Evolutionary conservation across 2,113 vertebrate species (phyloP).

Genomic region (Sander lucioperca): DNA sequence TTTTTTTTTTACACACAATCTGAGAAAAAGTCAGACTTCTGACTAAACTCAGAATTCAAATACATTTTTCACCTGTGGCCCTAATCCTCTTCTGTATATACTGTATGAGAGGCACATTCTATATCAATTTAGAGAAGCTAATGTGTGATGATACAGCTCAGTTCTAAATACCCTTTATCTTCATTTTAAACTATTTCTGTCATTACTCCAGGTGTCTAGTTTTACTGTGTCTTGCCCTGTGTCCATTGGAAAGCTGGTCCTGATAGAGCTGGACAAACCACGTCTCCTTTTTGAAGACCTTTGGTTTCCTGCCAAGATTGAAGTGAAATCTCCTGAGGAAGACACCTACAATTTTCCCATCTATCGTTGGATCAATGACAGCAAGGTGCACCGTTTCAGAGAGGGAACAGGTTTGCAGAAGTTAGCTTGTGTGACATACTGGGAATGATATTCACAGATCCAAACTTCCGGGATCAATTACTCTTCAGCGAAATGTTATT

Average conservation of each 20-base stretch:
- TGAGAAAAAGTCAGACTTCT: too few relatives aligned
- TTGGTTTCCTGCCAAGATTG: conserved; percentile 71
- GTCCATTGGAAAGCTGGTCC: conserved; percentile 65
- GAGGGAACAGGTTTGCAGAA: conserved; percentile 67
- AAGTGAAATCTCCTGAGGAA: conserved; percentile 53
- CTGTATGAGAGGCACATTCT: not conserved
- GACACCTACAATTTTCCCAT: conserved; percentile 64
- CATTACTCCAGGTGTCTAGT: conserved; percentile 9
- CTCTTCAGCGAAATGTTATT: too few relatives aligned
- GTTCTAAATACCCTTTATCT: too few relatives aligned
- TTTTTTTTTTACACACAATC: too few relatives aligned
- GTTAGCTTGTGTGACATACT: not conserved
- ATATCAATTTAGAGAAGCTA: not conserved
- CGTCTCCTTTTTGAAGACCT: conserved; percentile 12
- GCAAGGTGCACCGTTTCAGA: conserved; percentile 51
- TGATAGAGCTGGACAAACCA: conserved; percentile 70
- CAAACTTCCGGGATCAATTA: too few relatives aligned
- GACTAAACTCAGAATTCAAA: too few relatives aligned
- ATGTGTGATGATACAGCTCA: too few relatives aligned
- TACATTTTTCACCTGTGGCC: too few relatives aligned
- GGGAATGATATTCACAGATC: too few relatives aligned
- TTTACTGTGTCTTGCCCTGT: conserved; percentile 45
- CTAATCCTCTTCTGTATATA: too few relatives aligned
- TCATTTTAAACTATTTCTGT: not conserved
- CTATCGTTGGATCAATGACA: conserved; percentile 68